Evolutionary conservation across 2,888 invertebrate genomes (phyloP).

Genomic region (Drosophila hamatofila): DNA sequence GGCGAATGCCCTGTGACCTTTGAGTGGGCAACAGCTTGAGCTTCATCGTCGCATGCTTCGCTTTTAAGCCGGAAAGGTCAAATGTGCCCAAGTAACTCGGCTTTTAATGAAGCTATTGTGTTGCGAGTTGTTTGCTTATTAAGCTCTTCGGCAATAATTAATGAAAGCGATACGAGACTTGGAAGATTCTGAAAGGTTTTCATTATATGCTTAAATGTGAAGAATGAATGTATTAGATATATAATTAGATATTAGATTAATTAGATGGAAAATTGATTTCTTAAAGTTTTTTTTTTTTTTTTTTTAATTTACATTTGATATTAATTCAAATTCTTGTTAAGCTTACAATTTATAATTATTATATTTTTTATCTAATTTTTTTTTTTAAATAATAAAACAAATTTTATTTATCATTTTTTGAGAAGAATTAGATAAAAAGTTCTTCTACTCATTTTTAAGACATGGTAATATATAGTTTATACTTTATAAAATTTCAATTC

Average conservation of each 20-base stretch:
- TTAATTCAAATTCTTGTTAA: not conserved
- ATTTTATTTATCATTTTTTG: no score
- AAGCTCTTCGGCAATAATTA: not conserved
- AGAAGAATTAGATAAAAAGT: no score
- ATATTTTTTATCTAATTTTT: no score
- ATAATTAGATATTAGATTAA: not conserved
- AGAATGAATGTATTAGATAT: not conserved
- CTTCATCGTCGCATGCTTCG: constrained; percentile 16
- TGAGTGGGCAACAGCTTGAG: constrained; percentile 33
- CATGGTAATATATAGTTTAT: not conserved
- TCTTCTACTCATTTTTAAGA: no score
- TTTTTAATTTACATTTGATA: not conserved
- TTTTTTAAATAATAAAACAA: no score
- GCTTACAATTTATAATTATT: no score
- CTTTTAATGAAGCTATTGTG: constrained; percentile 25
- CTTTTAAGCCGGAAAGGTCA: constrained; percentile 39
- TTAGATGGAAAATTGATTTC: not conserved
- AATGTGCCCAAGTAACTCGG: constrained; percentile 32
- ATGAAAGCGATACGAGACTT: not conserved
- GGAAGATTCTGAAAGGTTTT: not conserved
- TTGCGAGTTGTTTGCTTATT: not conserved
- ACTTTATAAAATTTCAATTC: not conserved
- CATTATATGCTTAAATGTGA: not conserved
- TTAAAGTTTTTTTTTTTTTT: not conserved
- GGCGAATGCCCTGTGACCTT: constrained; percentile 48